Conservation (phyloP, 2,113 vertebrate species). For the Chitala chitala region DNA sequence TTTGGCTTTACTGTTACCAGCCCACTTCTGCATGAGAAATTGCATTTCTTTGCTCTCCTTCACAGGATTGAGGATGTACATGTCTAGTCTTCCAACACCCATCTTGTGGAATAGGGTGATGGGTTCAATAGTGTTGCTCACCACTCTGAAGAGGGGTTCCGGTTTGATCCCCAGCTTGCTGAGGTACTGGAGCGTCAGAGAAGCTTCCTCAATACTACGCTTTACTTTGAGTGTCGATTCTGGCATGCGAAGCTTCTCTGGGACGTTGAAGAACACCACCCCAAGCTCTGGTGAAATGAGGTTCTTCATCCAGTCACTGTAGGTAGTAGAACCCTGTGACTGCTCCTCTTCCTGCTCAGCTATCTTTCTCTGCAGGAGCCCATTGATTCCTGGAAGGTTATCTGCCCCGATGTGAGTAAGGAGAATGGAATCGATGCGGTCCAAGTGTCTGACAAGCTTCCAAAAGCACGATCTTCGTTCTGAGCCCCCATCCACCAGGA, state of each 20-base stretch:
- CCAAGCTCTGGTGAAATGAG: slow-evolving; percentile 94
- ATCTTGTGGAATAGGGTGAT: slow-evolving; percentile 96
- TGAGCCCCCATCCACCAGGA: slow-evolving; percentile 92
- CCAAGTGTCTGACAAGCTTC: slow-evolving; percentile 94
- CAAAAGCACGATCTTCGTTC: slow-evolving; percentile 94
- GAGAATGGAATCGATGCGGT: slow-evolving; percentile 90
- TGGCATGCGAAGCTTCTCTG: slow-evolving; percentile 83
- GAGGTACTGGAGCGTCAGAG: slow-evolving; percentile 87
- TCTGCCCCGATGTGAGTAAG: slow-evolving; percentile 96
- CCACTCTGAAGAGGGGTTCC: slow-evolving; percentile 85
- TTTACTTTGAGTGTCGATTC: slow-evolving; percentile 89
- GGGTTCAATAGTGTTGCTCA: slow-evolving; percentile 87
- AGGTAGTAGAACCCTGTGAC: slow-evolving; percentile 82
- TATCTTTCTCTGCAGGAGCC: slow-evolving; percentile 90
- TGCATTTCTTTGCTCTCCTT: slow-evolving; percentile 99
- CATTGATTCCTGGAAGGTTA: slow-evolving; percentile 93
- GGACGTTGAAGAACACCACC: slow-evolving; percentile 95
- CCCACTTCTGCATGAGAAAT: slow-evolving; percentile 98
- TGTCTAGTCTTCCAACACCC: slow-evolving; percentile 91
- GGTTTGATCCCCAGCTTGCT: slow-evolving; percentile 85
- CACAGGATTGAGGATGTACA: slow-evolving; percentile 94
- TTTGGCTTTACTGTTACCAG: slow-evolving; percentile 97
- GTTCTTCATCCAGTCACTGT: slow-evolving; percentile 93
- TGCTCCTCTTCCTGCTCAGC: slow-evolving; percentile 90
- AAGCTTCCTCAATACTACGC: slow-evolving; percentile 92